These are phyloP conservation scores for Enteromius afrohamiltoni DNA, from an alignment of 2,797 vertebrate species.

Conservation along the genomic window DNA sequence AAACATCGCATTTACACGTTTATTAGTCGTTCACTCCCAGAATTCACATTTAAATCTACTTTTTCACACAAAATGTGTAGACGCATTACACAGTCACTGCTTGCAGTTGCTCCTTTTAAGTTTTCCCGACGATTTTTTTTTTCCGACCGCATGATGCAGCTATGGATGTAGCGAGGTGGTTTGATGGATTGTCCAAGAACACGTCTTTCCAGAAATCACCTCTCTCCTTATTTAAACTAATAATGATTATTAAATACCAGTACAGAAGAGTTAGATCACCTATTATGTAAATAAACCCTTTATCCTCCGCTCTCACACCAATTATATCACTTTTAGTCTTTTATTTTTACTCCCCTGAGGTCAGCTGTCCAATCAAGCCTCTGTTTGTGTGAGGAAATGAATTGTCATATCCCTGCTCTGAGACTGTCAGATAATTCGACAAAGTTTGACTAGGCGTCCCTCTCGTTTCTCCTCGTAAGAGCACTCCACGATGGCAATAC, in stretches of 20 bases:
- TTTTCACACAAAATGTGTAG: slow-evolving; percentile 1
- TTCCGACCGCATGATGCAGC: not conserved
- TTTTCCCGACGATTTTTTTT: not conserved
- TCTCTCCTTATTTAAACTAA: slow-evolving; percentile 16
- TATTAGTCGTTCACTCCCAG: slow-evolving; percentile 2
- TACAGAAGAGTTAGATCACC: slow-evolving; percentile 9
- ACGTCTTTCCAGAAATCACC: slow-evolving; percentile 1
- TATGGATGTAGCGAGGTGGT: slow-evolving; percentile 13
- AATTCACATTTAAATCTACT: not conserved
- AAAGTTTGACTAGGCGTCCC: slow-evolving; percentile 57
- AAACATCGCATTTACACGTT: slow-evolving; percentile 8
- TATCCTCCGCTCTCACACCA: slow-evolving; percentile 14
- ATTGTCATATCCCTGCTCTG: not conserved
- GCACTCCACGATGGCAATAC: slow-evolving; percentile 73
- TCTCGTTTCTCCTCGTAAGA: slow-evolving; percentile 70
- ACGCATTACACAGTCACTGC: not conserved
- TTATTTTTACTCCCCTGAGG: slow-evolving; percentile 5
- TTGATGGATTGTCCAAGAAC: not conserved
- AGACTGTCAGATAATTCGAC: slow-evolving; percentile 59
- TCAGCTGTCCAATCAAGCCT: slow-evolving; percentile 24
- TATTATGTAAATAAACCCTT: slow-evolving; percentile 42
- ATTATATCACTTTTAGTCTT: slow-evolving; percentile 28
- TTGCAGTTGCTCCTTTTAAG: not conserved
- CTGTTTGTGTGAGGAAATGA: not conserved
- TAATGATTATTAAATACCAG: slow-evolving; percentile 7